Evolutionary conservation across 2,797 vertebrate genomes (phyloP), one percentile per base, ranked within the genome.

Genomic region (Clarias laeviceps): DNA sequence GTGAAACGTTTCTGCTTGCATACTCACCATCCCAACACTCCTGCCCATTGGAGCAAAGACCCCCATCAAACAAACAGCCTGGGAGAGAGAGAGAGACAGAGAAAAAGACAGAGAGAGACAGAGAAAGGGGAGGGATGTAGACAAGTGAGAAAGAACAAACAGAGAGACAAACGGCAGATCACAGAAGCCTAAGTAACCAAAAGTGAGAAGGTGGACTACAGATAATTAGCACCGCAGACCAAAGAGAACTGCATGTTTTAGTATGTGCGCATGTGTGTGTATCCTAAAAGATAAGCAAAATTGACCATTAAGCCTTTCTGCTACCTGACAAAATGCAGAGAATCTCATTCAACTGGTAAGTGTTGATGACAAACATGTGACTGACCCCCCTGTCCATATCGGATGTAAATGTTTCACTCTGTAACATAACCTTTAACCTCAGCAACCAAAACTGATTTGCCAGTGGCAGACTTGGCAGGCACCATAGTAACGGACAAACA

Each of bases 1-100:
- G 5, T 24, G 27, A 83, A 72, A 80, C 6, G 6, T 62, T 80
- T 76, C 80, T 78, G 45, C 66, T 81, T 76, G 29, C 20, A 74
- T 24, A 92, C 94, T 94, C 89, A 95, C 95, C 95, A 62, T 96
- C 92, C 80, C 22, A 93, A 89, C 95, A 96, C 82, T 89, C 88
- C 88, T 94, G 93, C 12, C 92, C 92, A 84, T 86, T 92, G 11
- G 89, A 83, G 85, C 95, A 96, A 17, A 96, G 90, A 17, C 88
- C 93, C 91, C 92, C 95, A 83, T 95, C 94, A 92, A 96, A 95
- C 92, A 95, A 88, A 88, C 95, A 96, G n/a, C 95, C 95, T 96
- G 91, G 64, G 86, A 65, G 88, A 83, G 24, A 8, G 82, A 57
- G 7, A 1, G 17, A 61, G 68, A 77, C 34, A 50, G 24, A 79